phyloP scores from a whole-genome alignment of 2,113 vertebrate species.

The Antigone vipio region DNA sequence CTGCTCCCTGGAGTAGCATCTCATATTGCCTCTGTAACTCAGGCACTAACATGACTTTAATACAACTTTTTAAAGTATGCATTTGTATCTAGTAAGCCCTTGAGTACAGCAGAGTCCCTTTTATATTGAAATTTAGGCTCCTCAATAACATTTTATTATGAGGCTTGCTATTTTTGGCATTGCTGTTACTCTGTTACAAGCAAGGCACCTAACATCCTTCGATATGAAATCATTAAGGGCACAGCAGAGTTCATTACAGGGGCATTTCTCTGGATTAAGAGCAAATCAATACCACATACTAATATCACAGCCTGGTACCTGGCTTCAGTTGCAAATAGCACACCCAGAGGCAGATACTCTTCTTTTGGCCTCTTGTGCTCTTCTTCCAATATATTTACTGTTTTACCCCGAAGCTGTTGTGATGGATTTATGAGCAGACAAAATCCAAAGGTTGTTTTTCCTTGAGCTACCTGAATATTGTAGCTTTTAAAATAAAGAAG shows the following conservation, averaged over 20 bases:
- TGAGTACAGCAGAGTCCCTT: slow-evolving; percentile 65
- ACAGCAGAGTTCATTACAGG: slow-evolving; percentile 69
- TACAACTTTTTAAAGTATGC: slow-evolving; percentile 43
- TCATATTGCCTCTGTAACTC: neutral
- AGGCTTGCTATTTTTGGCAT: slow-evolving; percentile 65
- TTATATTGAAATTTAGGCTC: slow-evolving; percentile 69
- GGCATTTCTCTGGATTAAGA: slow-evolving; percentile 70
- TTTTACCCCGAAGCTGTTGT: slow-evolving; percentile 41
- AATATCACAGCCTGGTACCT: slow-evolving; percentile 45
- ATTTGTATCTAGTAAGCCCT: slow-evolving; percentile 67
- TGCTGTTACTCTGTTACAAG: slow-evolving; percentile 56
- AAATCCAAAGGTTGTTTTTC: slow-evolving; percentile 57
- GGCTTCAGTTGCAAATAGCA: slow-evolving; percentile 39
- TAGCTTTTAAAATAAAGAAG: slow-evolving; percentile 34
- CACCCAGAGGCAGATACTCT: slow-evolving; percentile 2
- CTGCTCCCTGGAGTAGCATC: neutral
- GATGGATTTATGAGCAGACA: slow-evolving; percentile 47
- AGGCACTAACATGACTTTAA: slow-evolving; percentile 20
- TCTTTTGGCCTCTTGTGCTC: slow-evolving; percentile 40
- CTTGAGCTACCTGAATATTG: slow-evolving; percentile 49
- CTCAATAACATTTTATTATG: slow-evolving; percentile 70
- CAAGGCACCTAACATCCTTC: slow-evolving; percentile 46
- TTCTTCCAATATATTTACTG: slow-evolving; percentile 51
- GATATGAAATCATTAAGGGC: slow-evolving; percentile 61
- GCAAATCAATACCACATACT: slow-evolving; percentile 64